Conservation (phyloP, 2,888 invertebrate genomes). For the Lysandra coridon region DNA sequence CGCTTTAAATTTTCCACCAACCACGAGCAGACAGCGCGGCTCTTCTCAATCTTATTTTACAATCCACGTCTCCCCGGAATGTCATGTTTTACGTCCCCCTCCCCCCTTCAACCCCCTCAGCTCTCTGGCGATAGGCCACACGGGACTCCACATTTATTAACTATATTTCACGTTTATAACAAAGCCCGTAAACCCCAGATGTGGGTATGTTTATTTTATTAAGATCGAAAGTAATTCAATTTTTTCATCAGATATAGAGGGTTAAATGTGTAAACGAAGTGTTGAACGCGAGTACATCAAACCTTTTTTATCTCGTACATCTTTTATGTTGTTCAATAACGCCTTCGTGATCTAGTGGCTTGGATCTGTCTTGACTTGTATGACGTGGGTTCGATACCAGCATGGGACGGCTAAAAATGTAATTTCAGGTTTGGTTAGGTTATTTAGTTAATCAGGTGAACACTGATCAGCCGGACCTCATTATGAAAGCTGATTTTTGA, state of each 20-base stretch:
- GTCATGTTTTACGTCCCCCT: conserved; percentile 51
- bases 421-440: too few species aligned
- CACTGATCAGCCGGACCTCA: too few species aligned
- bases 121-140: neutral
- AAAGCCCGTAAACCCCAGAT: neutral
- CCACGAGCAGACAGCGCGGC: conserved; percentile 53
- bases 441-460: too few species aligned
- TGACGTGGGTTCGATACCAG: too few species aligned
- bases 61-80: conserved; percentile 58
- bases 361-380: too few species aligned
- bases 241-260: conserved; percentile 20
- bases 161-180: conserved; percentile 26
- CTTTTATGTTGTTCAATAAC: neutral
- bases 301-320: neutral
- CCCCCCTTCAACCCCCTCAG: neutral
- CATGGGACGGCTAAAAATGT: too few species aligned
- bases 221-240: conserved; percentile 18
- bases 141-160: conserved; percentile 25
- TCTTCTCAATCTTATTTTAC: conserved; percentile 66
- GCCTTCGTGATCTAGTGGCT: too few species aligned
- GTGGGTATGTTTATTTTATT: conserved; percentile 26
- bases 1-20: conserved; percentile 51
- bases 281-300: neutral
- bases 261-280: neutral
- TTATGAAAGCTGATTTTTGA: too few species aligned